Evolutionary conservation across 2,113 vertebrate species (phyloP).

Genomic region (Mus pahari): DNA sequence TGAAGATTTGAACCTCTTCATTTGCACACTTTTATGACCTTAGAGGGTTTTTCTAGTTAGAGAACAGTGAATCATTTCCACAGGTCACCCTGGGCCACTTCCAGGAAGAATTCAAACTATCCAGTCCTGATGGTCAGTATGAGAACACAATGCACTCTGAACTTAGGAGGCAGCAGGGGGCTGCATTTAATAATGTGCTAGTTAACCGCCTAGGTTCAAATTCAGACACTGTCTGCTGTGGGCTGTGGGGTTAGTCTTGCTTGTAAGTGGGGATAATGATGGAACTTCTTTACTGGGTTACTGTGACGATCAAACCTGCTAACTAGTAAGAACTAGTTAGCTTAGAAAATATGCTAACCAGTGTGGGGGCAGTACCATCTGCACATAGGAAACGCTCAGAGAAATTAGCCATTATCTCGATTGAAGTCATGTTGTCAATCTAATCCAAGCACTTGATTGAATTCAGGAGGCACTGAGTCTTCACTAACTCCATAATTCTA

Average conservation of each 20-base stretch:
- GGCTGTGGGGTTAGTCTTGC: background rate
- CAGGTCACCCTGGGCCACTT: background rate
- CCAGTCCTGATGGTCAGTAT: background rate
- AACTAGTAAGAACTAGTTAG: background rate
- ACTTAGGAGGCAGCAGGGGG: background rate
- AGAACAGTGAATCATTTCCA: background rate
- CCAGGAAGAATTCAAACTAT: background rate
- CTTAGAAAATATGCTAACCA: constrained; percentile 29
- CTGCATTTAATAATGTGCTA: background rate
- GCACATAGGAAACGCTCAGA: constrained; percentile 24
- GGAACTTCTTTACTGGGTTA: background rate
- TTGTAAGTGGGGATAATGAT: background rate
- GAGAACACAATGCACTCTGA: background rate
- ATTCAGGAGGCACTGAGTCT: background rate
- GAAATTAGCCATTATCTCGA: constrained; percentile 31
- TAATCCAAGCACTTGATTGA: background rate
- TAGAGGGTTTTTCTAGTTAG: background rate
- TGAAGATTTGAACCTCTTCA: background rate
- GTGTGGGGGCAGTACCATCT: background rate
- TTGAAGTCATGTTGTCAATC: background rate
- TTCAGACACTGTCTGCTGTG: background rate
- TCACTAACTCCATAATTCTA: constrained; percentile 42
- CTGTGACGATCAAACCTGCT: background rate
- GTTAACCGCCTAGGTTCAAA: background rate
- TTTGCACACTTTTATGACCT: background rate